Base-by-base conservation (phyloP, 92 coral and sea anemone genomes). In the Phenganax stokvisi region DNA sequence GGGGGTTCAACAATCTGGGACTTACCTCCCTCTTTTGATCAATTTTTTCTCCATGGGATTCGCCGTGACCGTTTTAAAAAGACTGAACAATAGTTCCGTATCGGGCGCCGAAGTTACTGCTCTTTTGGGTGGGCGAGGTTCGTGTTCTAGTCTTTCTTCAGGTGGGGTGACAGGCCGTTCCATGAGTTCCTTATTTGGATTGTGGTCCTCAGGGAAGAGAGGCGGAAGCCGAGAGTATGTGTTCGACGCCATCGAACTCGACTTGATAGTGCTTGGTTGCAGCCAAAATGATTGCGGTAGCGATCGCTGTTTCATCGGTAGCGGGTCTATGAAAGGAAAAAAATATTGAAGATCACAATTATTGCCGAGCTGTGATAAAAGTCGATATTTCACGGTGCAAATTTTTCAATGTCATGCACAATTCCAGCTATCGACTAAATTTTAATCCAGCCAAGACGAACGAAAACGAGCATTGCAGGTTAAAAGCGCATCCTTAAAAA, bases 281-380 rank as follows among this genome's bases (percentile, higher is more conserved):
- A 92, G 96, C 86, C 92, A 94, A 87, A 94, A 94, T 11, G 98
- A 94, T 62, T 94, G 98, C 37, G 98, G 98, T 7, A 94, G 84
- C 60, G 98, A 97, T 17, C 98, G 83, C 92, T 90, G 85, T 68
- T 93, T 88, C 98, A 94, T 94, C 6, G 98, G 98, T 31, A 94
- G 77, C 11, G 98, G 97, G 53, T 93, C 98, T 94, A 86, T 67
- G 62, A 71, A 15, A 60, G 10, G 51, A 25, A 13, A 10, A 57
- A 37, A 37, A 37, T 37, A 20, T 37, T 37, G 47, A 37, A 37
- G 5, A 37, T 37, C 25, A 20, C 25, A 37, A 37, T 5, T 37
- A 37, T 37, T 5, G 47, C 47, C 47, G 5, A 37, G 47, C 47
- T 1, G 47, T 37, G 47, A 37, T 37, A 2, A 1, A 37, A 37